Percentiles rank a stretch among this genome's conserved stretches.
These are phyloP conservation scores for Eurois occulta DNA, from an alignment of 2,888 invertebrate genomes.

Conservation along the genomic window DNA sequence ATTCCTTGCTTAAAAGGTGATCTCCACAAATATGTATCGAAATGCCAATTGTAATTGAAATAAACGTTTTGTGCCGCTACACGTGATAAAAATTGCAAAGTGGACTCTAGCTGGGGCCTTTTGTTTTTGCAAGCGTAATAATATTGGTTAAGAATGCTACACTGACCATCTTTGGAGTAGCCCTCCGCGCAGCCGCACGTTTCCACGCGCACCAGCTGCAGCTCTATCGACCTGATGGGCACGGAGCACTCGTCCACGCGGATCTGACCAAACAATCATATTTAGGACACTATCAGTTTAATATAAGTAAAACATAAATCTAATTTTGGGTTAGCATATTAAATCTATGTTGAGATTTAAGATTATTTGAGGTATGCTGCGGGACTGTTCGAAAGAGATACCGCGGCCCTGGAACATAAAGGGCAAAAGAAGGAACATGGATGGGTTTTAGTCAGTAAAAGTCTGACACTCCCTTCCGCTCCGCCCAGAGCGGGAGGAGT, in stretches of 20 bases:
- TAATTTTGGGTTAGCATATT: neutral
- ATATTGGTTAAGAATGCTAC: neutral
- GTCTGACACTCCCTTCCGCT: no score
- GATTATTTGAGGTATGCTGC: neutral
- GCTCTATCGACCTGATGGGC: slow-evolving; percentile 97
- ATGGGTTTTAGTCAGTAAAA: no score
- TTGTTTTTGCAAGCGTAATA: neutral
- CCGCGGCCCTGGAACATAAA: no score
- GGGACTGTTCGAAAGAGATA: no score
- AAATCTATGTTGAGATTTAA: neutral
- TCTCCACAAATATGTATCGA: no score
- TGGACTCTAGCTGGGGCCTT: neutral
- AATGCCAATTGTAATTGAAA: no score
- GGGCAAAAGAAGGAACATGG: no score
- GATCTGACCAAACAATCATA: slow-evolving; percentile 85
- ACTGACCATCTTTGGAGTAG: slow-evolving; percentile 96
- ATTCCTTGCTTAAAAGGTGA: no score
- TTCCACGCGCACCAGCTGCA: slow-evolving; percentile 98
- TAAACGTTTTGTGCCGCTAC: no score
- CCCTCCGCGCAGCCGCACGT: slow-evolving; percentile 98
- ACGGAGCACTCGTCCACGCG: slow-evolving; percentile 95
- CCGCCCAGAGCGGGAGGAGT: no score
- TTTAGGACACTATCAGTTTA: neutral
- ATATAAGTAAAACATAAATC: neutral
- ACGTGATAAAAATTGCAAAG: neutral